Base-by-base conservation (phyloP, 2,888 invertebrate genomes). In the Agrilus biguttatus region DNA sequence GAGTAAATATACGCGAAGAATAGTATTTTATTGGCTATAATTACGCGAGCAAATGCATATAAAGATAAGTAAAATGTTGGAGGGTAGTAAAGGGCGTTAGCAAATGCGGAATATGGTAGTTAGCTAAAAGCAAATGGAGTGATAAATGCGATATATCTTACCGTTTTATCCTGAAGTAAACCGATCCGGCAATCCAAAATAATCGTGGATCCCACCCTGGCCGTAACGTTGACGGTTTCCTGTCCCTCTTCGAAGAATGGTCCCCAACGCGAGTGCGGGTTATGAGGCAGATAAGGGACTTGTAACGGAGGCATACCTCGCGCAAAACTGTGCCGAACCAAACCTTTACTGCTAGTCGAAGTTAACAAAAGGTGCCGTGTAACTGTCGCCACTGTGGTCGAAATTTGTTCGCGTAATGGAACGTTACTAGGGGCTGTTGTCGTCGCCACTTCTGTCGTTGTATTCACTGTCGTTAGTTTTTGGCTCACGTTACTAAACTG, bases 181-280 rank as follows among this genome's bases (percentile, higher is more conserved):
- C 74, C 75, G 46, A 76, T 74, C 47, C 71, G 68, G 58, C 77
- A 77, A 59, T 77, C 73, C 23, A 76, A 65, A 41, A 67, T 62
- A 36, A 75, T 72, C 17, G 71, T 74, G 46, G 69, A 71, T 40
- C 76, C 76, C 46, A 75, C 71, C 49, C 74, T 66, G 7, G 73
- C 72, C 14, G 75, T 74, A 44, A 75, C 63, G 53, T 75, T 75
- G 50, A 67, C 61, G 35, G 69, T 68, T 44, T 70, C 72, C 17
- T 67, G 63, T 44, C 74, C 75, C 50, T 75, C 74, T 56, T 75
- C 73, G 59, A 76, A 77, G 59, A 73, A 76, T 3, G 76, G 76
- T 21, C 83, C 83, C 75, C 79, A 80, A 42, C 62, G 56, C 28
- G 62, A 56, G 45, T 62, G 59, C 35, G 61, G 57, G 43, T 55